Base-by-base conservation (phyloP, 2,888 invertebrate genomes). In the Unio pictorum region DNA sequence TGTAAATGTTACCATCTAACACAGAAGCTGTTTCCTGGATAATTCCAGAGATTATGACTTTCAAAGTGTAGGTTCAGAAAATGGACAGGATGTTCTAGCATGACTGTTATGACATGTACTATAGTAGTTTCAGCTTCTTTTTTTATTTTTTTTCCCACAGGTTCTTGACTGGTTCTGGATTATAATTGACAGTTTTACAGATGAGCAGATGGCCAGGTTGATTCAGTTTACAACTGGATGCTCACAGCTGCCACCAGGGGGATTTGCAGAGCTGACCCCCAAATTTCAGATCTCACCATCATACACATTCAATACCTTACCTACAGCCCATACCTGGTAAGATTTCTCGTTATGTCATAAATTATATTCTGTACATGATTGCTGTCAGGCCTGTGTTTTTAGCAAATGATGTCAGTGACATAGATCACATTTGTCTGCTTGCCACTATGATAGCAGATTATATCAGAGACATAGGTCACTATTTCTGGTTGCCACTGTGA, bases 311-410 rank as follows among this genome's bases (percentile, higher is more conserved):
- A 96, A 96, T 72, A 96, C 95, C 87, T 92, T 98, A 84, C 97
- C 97, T 61, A 96, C 96, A 3, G 97, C 97, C 54, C 97, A 98
- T 91, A 97, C 97, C 65, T 97, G 97, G 95, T 95, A 90, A 89
- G 91, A 89, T 5, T 8, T 11, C 30, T 54, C 56, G n/a, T 23
- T 45, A 3, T 45, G 11, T 45, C 45, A 45, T 11, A 45, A 45
- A 45, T 45, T 45, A 0, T 45, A 15, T 66, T 45, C 3, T 45
- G 45, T 45, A 11, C 15, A 45, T 45, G 45, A 45, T 45, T 45
- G 45, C 45, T 45, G 1, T 45, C 45, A 64, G 54, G 58, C 58
- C 1, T 7, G 20, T n/a, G 45, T 45, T 45, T 34, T 34, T 34
- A 15, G 45, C 45, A 45, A 15, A 45, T 45, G 45, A 45, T 15